Conservation (phyloP, 2,888 invertebrate genomes). For the Protonemura montana region DNA sequence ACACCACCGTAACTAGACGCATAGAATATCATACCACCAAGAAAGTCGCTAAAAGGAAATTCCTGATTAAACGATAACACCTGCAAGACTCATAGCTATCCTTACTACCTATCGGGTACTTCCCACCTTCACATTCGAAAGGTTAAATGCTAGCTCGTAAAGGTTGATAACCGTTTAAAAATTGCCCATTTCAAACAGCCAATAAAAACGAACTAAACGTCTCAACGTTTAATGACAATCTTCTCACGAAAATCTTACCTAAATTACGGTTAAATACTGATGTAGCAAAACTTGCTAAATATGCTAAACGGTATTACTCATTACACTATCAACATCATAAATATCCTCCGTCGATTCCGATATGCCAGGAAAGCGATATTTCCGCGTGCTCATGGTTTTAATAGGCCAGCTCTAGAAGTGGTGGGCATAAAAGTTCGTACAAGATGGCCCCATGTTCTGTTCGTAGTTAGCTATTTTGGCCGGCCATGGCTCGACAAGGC, state of each 20-base stretch:
- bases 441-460: neutral
- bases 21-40: no score
- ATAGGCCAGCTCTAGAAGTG: neutral
- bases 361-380: neutral
- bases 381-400: neutral
- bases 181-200: no score
- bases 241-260: neutral
- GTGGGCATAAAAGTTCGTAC: conserved; percentile 14
- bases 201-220: no score
- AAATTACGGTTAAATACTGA: neutral
- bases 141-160: no score
- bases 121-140: no score
- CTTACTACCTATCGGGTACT: no score
- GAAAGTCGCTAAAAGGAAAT: no score
- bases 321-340: neutral
- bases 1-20: no score
- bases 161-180: no score
- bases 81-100: no score
- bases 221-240: neutral
- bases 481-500: neutral
- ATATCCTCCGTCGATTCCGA: neutral
- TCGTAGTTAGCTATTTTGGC: conserved; percentile 9
- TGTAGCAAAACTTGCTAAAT: neutral
- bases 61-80: no score
- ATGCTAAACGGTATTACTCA: neutral